Percentiles rank a stretch among this genome's conserved stretches.
Conservation (phyloP, 2,113 vertebrate genomes). For the Mirounga angustirostris region DNA sequence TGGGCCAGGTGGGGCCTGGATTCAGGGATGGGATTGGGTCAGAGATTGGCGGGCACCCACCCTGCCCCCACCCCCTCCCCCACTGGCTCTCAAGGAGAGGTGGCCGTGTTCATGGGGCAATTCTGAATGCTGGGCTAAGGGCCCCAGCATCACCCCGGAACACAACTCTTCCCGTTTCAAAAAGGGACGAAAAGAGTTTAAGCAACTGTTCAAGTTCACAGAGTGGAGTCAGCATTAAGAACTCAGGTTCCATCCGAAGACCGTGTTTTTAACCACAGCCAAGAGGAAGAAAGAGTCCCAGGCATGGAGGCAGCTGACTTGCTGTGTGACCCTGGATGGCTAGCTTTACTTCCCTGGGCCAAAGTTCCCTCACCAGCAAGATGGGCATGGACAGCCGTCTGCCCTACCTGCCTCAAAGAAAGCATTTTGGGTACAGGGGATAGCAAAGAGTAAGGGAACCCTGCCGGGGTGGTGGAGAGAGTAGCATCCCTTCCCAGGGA, state of each 20-base stretch:
- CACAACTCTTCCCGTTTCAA: background rate
- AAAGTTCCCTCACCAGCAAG: background rate
- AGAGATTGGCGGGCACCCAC: fast-evolving
- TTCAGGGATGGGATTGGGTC: background rate
- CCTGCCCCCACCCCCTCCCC: background rate
- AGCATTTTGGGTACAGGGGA: too few species aligned
- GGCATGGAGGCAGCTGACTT: background rate
- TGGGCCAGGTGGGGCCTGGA: background rate
- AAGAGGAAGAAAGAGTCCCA: background rate
- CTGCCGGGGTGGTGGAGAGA: background rate
- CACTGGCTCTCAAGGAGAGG: background rate
- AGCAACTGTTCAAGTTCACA: background rate
- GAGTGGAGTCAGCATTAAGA: background rate
- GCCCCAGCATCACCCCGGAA: background rate
- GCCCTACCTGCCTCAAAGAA: too few species aligned
- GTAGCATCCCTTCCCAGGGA: fast-evolving
- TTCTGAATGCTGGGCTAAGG: background rate
- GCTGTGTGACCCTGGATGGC: background rate
- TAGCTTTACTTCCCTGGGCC: background rate
- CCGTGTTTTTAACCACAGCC: background rate
- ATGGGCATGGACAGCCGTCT: background rate
- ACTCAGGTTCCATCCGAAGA: background rate
- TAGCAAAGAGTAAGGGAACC: background rate
- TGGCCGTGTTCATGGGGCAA: background rate
- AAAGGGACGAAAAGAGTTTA: background rate